Evolutionary conservation across 1,140 invertebrate species (phyloP).

Genomic region (Anthonomus grandis): DNA sequence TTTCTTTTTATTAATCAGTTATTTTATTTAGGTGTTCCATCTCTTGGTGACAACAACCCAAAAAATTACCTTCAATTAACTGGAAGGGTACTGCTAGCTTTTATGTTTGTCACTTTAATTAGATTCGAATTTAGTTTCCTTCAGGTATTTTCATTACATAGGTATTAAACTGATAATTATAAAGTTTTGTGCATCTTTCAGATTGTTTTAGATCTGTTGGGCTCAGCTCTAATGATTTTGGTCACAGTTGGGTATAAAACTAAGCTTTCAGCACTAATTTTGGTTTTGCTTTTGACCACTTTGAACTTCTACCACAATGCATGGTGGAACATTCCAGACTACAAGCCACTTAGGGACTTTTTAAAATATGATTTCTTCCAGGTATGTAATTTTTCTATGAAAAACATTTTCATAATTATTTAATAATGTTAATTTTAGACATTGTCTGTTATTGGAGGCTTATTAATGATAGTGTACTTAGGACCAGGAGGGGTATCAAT

Average conservation of each 20-base stretch:
- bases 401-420: constrained; percentile 6
- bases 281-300: constrained; percentile 84
- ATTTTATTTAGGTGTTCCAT: constrained; percentile 98
- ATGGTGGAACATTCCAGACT: constrained; percentile 94
- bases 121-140: constrained; percentile 89
- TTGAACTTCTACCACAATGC: constrained; percentile 98
- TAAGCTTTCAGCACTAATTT: constrained; percentile 92
- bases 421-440: constrained; percentile 66
- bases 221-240: constrained; percentile 90
- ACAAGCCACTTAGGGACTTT: constrained; percentile 96
- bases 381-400: constrained; percentile 52
- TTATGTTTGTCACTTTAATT: constrained; percentile 98
- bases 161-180: not conserved
- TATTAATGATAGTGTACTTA: constrained; percentile 97
- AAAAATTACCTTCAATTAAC: constrained; percentile 96
- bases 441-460: constrained; percentile 95
- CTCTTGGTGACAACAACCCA: constrained; percentile 93
- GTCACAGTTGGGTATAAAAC: constrained; percentile 98
- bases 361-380: constrained; percentile 99
- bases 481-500: constrained; percentile 98
- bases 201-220: constrained; percentile 87
- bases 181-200: constrained; percentile 50
- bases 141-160: constrained; percentile 58
- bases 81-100: constrained; percentile 92
- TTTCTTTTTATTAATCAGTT: constrained; percentile 2